Base-by-base conservation (phyloP, 2,113 vertebrate species). In the Apus apus region DNA sequence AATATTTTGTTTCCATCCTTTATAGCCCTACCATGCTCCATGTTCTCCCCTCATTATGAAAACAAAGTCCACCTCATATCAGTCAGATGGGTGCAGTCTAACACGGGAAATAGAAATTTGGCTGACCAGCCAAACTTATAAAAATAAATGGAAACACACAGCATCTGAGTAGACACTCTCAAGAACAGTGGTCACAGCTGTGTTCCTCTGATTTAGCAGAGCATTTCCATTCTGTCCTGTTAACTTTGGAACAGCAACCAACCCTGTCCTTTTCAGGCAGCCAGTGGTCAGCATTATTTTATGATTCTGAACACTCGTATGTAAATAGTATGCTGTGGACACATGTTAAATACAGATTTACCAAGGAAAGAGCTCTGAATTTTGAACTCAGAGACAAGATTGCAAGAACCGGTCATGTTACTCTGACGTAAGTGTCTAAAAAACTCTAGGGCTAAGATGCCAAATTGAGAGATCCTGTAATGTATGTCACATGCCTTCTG, bases 391-490 rank as follows among this genome's bases (percentile, higher is more conserved):
- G 36, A 62, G 22, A 46, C 13, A 46, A 66, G 45, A 32, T n/a
- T 62, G 65, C 38, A 77, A 58, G 15, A 67, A 10, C 62, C 84
- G 81, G 48, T 51, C 8, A 4, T 34, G 22, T 75, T 95, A 22
- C 12, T 71, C 20, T 71, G 38, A 13, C 25, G 15, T 74, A 67
- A 38, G 32, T 70, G 72, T 23, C 21, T 66, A 29, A 77, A 83
- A 73, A 29, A 2, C 13, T 5, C 1, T 11, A 9, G 56, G 56
- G 30, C 56, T 80, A 7, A 29, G 38, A 54, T 76, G 19, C 16
- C 27, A n/a, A 54, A 0, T 0, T 68, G 40, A 38, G 36, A 87
- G 40, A 27, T 65, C 13, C 12, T 61, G 23, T 8, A 1, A 53
- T 57, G 30, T 48, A 3, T 86, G 29, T 78, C 30, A 34, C 8